A percentile compares a stretch with the other conserved stretches of the same genome.
These are phyloP conservation scores for Lethenteron reissneri DNA, from an alignment of 2,113 vertebrate genomes.

Conservation along the genomic window DNA sequence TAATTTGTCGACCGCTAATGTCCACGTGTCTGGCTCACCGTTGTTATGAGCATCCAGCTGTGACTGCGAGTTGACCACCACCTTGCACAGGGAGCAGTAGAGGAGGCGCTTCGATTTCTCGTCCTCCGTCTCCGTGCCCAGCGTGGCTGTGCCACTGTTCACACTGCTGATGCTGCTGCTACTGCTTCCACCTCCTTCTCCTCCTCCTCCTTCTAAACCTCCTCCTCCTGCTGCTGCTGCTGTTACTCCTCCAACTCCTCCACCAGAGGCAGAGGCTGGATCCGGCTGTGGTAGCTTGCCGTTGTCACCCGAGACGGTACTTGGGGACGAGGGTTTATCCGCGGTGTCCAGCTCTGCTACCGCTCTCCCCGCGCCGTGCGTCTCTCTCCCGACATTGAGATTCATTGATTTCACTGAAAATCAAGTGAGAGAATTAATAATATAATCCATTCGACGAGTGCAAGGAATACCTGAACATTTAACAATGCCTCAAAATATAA, in stretches of 20 bases:
- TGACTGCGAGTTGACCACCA: slow-evolving; percentile 83
- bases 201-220: not conserved
- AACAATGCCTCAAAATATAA: too few relatives aligned
- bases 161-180: not conserved
- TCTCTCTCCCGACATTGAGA: too few relatives aligned
- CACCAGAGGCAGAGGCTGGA: not conserved
- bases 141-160: not conserved
- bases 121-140: slow-evolving; percentile 48
- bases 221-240: not conserved
- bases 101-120: slow-evolving; percentile 77
- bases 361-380: too few relatives aligned
- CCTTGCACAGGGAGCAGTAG: slow-evolving; percentile 95
- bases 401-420: too few relatives aligned
- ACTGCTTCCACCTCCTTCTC: not conserved
- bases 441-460: too few relatives aligned
- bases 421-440: too few relatives aligned
- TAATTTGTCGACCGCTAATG: not conserved
- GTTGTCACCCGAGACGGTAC: too few relatives aligned
- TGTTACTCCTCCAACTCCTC: not conserved
- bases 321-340: too few relatives aligned
- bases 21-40: slow-evolving; percentile 32
- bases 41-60: slow-evolving; percentile 96
- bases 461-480: too few relatives aligned
- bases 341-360: too few relatives aligned
- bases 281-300: not conserved